Evolutionary conservation across 2,888 invertebrate genomes (phyloP), one percentile per base, ranked within the genome.

Genomic region (Metalampra italica): DNA sequence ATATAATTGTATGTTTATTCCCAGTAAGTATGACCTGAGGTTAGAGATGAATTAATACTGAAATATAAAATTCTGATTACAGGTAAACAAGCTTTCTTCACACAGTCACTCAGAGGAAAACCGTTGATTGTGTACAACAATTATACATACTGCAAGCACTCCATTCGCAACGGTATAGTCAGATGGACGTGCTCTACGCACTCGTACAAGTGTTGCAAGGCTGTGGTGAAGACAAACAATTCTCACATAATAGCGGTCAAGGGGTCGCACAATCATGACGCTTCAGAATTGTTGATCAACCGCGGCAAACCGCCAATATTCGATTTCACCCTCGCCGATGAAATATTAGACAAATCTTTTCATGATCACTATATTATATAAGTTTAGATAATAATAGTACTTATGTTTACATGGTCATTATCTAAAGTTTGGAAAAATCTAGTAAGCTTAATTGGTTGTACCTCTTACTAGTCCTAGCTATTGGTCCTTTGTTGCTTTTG

Each of bases 161-260:
- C 83, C 0, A 55, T 67, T 0, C 65, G 84, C 9, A 82, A 79
- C 36, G 80, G 78, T 0, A 61, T 82, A 9, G 68, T 77, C 0
- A 57, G 87, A 4, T 90, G 89, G 89, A 84, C 81, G 0, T 90
- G 89, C 47, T 88, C 89, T 0, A 89, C 88, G 0, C 89, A 89
- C 56, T 79, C 84, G 1, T 83, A 86, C 52, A 86, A 82, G 57
- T 81, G 82, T 51, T 89, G 88, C 58, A 86, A 85, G 45, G 88
- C 86, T 0, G 78, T 88, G 0, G 79, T 88, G 36, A 87, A 88
- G 62, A 88, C 89, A 0, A 58, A 57, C 0, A 84, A 81, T 0
- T 50, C 60, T 1, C 66, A 75, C 13, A 88, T 89, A 37, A 78
- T 87, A 1, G 76, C 80, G 53, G 71, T 83, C 0, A 82, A 82